Conservation (phyloP, 2,888 invertebrate genomes). For the Sclerodermus sp. region DNA sequence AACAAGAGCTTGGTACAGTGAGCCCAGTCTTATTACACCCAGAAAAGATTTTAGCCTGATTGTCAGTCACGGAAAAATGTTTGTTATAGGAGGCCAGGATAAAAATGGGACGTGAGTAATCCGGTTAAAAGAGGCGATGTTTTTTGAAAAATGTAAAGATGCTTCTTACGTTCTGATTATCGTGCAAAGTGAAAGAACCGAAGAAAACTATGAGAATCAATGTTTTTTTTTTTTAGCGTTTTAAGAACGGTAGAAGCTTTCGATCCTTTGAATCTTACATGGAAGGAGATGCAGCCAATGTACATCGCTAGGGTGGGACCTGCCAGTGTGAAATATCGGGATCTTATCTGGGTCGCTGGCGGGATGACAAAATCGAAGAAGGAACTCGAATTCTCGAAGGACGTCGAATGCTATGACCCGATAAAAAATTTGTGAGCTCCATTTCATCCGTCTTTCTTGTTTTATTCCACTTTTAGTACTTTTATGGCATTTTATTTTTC, state of each 20-base stretch:
- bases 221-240: conserved; percentile 56
- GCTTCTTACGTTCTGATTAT: no score
- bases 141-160: no score
- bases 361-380: conserved; percentile 68
- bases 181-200: no score
- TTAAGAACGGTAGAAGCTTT: conserved; percentile 67
- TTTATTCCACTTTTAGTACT: no score
- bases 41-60: conserved; percentile 73
- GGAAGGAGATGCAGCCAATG: conserved; percentile 66
- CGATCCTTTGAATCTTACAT: conserved; percentile 62
- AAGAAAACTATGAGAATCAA: no score
- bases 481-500: no score
- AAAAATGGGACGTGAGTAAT: conserved; percentile 61
- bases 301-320: conserved; percentile 65
- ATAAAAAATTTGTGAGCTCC: conserved; percentile 63
- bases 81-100: conserved; percentile 73
- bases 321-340: conserved; percentile 65
- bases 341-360: conserved; percentile 74
- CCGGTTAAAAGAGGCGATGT: no score
- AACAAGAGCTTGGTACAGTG: conserved; percentile 67
- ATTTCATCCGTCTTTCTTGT: background rate
- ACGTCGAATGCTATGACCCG: conserved; percentile 69
- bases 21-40: conserved; percentile 64
- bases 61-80: conserved; percentile 68
- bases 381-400: conserved; percentile 60